Base-by-base conservation (phyloP, 2,888 invertebrate genomes). In the Lepidochitona cinerea region DNA sequence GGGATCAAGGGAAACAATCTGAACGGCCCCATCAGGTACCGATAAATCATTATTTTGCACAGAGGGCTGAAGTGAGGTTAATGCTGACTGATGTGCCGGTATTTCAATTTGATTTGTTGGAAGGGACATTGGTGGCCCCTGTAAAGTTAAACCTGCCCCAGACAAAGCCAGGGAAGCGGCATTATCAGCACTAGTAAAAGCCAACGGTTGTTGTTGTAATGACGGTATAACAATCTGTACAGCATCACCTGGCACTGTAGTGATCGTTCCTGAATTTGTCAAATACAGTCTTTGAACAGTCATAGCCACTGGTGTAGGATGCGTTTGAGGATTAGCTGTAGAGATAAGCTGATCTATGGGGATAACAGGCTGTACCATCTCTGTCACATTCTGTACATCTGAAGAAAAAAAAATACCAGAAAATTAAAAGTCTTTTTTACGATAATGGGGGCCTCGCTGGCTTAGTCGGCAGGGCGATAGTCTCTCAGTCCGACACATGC, bases 331-430 rank as follows among this genome's bases (percentile, higher is more conserved):
- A 7, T 49, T 2, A 23, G 49, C 23, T 49, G 49, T n/a, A 23
- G 49, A 49, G 4, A 29, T 18, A 23, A 59, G 29, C 9, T 59
- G 59, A 12, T 59, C 32, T 29, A 73, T 59, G 12, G 70, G 54
- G 32, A 77, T 77, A 52, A 77, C 72, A 29, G 77, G 77, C 35
- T 75, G 69, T 14, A 77, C 59, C 29, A 77, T 52, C 41, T 77
- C 77, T 37, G 74, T 72, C 26, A 75, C 67, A 35, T 54, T n/a
- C n/a, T n/a, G n/a, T n/a, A n/a, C n/a, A n/a, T n/a, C n/a, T n/a
- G n/a, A n/a, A n/a, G n/a, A n/a, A n/a, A n/a, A n/a, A n/a, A n/a
- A n/a, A n/a, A n/a, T n/a, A n/a, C n/a, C n/a, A n/a, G n/a, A n/a
- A n/a, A n/a, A n/a, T n/a, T n/a, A n/a, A n/a, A n/a, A n/a, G n/a